Percentiles rank a stretch among this genome's conserved stretches.
Conservation (phyloP, 2,888 invertebrate species). For the Tridacna crocea region DNA sequence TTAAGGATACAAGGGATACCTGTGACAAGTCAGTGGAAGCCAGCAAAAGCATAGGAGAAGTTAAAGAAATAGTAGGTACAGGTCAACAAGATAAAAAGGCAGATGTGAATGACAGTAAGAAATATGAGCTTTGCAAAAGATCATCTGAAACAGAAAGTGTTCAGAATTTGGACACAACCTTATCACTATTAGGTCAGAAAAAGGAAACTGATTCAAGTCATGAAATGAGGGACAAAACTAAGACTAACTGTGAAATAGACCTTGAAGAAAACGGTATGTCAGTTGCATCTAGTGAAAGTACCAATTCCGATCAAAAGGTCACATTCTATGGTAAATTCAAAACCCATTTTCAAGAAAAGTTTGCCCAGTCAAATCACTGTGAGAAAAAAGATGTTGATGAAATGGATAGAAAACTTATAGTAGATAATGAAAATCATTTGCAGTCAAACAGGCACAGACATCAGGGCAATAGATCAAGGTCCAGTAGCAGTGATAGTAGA, state of each 20-base stretch:
- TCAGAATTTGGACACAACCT: neutral
- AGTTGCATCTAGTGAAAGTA: neutral
- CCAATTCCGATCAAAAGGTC: neutral
- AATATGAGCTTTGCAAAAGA: neutral
- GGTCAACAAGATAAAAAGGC: neutral
- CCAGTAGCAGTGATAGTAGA: slow-evolving; percentile 30
- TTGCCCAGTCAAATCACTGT: slow-evolving; percentile 6
- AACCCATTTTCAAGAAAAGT: slow-evolving; percentile 36
- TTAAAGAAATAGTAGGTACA: neutral
- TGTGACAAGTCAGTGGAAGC: slow-evolving; percentile 1
- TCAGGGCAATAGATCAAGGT: slow-evolving; percentile 7
- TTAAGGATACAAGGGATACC: slow-evolving; percentile 8
- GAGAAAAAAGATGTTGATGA: slow-evolving; percentile 11
- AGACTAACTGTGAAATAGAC: neutral
- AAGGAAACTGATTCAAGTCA: neutral
- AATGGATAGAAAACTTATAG: neutral
- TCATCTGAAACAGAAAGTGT: neutral
- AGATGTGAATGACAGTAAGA: neutral
- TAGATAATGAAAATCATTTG: neutral
- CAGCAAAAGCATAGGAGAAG: neutral
- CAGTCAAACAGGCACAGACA: neutral
- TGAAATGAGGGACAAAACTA: neutral
- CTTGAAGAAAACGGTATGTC: neutral
- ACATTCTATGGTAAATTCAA: slow-evolving; percentile 42
- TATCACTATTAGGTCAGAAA: neutral